Percentiles rank a stretch among this genome's conserved stretches.
Evolutionary conservation across 2,113 vertebrate genomes (phyloP).

Genomic region (Calonectris borealis): DNA sequence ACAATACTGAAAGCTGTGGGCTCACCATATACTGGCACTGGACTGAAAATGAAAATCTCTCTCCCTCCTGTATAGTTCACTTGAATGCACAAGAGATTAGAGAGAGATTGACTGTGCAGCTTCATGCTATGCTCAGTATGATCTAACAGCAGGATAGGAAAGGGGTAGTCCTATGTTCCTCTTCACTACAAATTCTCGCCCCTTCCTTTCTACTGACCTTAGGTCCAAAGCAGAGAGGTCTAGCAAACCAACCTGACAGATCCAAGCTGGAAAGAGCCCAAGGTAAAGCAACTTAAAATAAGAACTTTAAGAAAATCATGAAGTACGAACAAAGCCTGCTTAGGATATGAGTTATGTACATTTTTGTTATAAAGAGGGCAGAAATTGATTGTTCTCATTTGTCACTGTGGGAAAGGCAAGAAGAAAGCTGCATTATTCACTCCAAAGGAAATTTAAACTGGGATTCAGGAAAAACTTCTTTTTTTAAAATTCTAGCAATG

Average conservation of each 20-base stretch:
- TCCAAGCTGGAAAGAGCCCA: neutral
- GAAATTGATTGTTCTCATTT: neutral
- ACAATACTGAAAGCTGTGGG: neutral
- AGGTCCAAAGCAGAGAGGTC: neutral
- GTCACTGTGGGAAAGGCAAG: neutral
- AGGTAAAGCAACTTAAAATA: neutral
- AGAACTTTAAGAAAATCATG: neutral
- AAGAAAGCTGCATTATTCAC: neutral
- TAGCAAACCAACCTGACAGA: neutral
- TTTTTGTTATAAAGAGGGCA: neutral
- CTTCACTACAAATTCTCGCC: neutral
- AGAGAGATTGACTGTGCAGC: neutral
- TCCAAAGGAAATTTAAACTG: neutral
- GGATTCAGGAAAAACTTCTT: neutral
- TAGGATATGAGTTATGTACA: neutral
- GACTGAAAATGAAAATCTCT: neutral
- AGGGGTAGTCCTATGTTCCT: neutral
- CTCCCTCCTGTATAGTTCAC: neutral
- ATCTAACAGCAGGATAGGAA: neutral
- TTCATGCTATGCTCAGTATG: neutral
- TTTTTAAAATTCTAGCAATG: neutral
- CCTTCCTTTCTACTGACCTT: neutral
- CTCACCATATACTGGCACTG: neutral
- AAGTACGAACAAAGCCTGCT: neutral
- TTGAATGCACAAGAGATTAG: neutral